phyloP scores from a whole-genome alignment of 2,113 vertebrate species.

The Chloroceryle aenea region DNA sequence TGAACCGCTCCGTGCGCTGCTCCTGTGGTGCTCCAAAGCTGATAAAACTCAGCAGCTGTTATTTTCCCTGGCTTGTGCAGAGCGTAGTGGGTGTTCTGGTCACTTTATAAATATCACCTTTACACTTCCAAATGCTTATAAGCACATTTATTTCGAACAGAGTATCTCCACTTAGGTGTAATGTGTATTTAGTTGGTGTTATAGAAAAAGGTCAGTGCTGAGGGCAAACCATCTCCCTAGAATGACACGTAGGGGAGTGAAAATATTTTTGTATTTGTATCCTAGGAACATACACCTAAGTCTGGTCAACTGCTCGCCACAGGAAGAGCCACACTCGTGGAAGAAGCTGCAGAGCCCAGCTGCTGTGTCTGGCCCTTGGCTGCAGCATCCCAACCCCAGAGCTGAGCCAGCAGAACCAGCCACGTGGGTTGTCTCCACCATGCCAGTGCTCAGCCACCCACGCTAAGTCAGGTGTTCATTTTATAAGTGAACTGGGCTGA shows the following conservation, averaged over 20 bases:
- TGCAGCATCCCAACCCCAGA: neutral
- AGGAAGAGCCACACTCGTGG: neutral
- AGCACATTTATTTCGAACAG: constrained; percentile 40
- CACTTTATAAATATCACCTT: constrained; percentile 64
- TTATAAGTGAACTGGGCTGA: neutral
- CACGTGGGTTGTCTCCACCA: neutral
- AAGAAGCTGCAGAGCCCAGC: neutral
- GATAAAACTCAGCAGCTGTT: constrained; percentile 58
- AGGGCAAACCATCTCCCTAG: neutral
- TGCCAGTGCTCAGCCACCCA: neutral
- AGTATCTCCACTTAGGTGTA: neutral
- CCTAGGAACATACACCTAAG: constrained; percentile 30
- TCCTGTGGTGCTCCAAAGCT: constrained; percentile 19
- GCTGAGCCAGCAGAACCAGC: neutral
- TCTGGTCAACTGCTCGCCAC: neutral
- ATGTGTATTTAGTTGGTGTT: constrained; percentile 12
- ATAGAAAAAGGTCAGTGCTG: neutral
- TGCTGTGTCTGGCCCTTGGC: neutral
- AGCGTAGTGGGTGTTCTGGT: constrained; percentile 29
- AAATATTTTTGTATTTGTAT: constrained; percentile 45
- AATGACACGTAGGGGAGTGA: neutral
- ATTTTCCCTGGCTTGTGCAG: constrained; percentile 30
- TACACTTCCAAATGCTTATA: constrained; percentile 35
- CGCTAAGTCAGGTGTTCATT: neutral
- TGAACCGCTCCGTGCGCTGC: neutral